Evolutionary conservation across 1,140 invertebrate genomes (phyloP), one percentile per base, ranked within the genome.

Genomic region (Heterodera carotae): DNA sequence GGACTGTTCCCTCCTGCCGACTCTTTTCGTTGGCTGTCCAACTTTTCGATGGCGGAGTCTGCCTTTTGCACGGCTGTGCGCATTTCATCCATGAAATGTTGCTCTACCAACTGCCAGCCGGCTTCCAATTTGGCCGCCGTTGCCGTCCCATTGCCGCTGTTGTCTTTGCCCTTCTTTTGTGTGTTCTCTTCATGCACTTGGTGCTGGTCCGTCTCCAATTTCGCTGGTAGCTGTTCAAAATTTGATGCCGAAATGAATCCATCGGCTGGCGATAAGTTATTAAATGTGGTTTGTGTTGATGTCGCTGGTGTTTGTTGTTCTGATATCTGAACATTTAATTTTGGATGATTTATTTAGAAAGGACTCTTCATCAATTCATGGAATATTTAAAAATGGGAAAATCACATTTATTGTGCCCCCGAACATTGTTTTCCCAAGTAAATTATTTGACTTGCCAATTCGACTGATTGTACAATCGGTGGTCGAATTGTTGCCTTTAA

Each of bases 61-160:
- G 48, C 48, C 48, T 74, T 74, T 74, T 74, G 59, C 59, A 74
- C 64, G 25, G 53, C 71, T 15, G 25, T 39, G 34, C 64, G 59
- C 71, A 74, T 74, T 34, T 74, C 71, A 27, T 27, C 64, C 59
- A 39, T 56, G 27, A 74, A 36, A 25, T 74, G 33, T 56, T 74
- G 71, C 56, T 74, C 71, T 22, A 64, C 56, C 25, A 64, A 15
- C 34, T 56, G 27, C 71, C 71, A 74, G 29, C 36, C 31, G 2
- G 69, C 33, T 33, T n/a, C 59, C 33, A 71, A n/a, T 18, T 56
- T 56, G 48, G 48, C 48, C 48, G 3, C 48, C 48, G 39, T 43
- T 43, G 39, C 39, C 68, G 68, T 36, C 8, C 0, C 25, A 69
- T 69, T 43, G 39, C n/a, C n/a, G n/a, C 48, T 56, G 12, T 56